A percentile compares a stretch with the other conserved stretches of the same genome.
These are phyloP conservation scores for Melanophora roralis DNA, from an alignment of 2,888 invertebrate species.

Conservation along the genomic window DNA sequence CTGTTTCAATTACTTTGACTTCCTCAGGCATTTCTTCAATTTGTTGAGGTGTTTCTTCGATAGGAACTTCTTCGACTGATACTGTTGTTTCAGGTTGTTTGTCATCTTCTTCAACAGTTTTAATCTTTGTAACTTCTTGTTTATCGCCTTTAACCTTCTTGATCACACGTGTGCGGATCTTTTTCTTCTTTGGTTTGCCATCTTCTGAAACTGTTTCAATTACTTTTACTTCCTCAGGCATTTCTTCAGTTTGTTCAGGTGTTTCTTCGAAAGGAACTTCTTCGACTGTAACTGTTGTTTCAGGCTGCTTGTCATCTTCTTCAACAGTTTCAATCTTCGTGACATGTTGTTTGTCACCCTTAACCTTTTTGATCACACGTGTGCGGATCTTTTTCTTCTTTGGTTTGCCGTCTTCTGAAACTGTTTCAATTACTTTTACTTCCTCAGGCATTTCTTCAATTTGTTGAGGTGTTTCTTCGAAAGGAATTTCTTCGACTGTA, in stretches of 20 bases:
- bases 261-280: neutral
- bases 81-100: constrained; percentile 15
- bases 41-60: neutral
- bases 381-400: neutral
- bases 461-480: neutral
- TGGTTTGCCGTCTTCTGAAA: neutral
- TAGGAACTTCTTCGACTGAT: neutral
- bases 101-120: constrained; percentile 52
- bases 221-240: neutral
- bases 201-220: neutral
- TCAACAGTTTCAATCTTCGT: constrained; percentile 11
- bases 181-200: neutral
- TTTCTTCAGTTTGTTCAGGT: neutral
- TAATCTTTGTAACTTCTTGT: constrained; percentile 50
- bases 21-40: constrained; percentile 9
- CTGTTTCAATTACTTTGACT: constrained; percentile 1
- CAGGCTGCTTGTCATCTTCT: constrained; percentile 12
- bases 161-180: constrained; percentile 23
- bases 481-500: neutral
- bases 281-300: neutral
- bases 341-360: constrained; percentile 1
- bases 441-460: neutral
- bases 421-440: neutral
- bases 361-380: neutral
- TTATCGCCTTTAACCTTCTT: constrained; percentile 44